Conservation (phyloP, 2,113 vertebrate genomes). For the zebrafish (Danio rerio) region GRCz12tu NC_133189.1:33367501-33368000, state of each 20-base stretch:
- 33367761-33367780: slow-evolving; percentile 59
- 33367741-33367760: slow-evolving; percentile 56
- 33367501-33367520: slow-evolving; percentile 22
- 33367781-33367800: slow-evolving; percentile 33
- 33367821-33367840: slow-evolving; percentile 54
- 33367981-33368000: slow-evolving; percentile 17
- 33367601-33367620: slow-evolving; percentile 30
- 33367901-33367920: slow-evolving; percentile 36
- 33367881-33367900: slow-evolving; percentile 36
- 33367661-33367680: slow-evolving; percentile 23
- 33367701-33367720: slow-evolving; percentile 48
- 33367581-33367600: slow-evolving; percentile 37
- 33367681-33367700: slow-evolving; percentile 47
- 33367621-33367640: slow-evolving; percentile 25
- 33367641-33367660: slow-evolving; percentile 18
- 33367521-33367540: neutral
- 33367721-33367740: slow-evolving; percentile 49
- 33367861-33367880: slow-evolving; percentile 52
- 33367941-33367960: slow-evolving; percentile 27
- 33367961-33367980: neutral
- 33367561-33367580: slow-evolving; percentile 18
- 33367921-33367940: slow-evolving; percentile 23
- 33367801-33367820: slow-evolving; percentile 40
- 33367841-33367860: slow-evolving; percentile 54
- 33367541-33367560: slow-evolving; percentile 25